A percentile compares a stretch with the other conserved stretches of the same genome.
phyloP scores from a whole-genome alignment of 2,113 vertebrate genomes.

The Verasper variegatus region DNA sequence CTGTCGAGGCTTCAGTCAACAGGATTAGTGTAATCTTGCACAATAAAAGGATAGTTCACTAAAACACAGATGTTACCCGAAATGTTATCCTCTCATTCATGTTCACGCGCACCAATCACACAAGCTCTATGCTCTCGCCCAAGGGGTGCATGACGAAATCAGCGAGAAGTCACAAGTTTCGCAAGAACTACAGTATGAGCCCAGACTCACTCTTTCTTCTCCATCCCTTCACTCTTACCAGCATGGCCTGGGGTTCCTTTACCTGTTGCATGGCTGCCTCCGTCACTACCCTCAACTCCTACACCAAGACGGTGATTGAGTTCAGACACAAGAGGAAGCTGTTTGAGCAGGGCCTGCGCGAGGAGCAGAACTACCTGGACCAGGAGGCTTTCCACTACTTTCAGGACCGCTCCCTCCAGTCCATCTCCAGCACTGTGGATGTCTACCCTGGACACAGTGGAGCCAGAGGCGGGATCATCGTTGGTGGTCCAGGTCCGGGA shows the following conservation, averaged over 20 bases:
- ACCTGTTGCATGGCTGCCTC: conserved; percentile 99
- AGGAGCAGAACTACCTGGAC: conserved; percentile 93
- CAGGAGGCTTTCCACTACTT: conserved; percentile 94
- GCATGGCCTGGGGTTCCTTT: conserved; percentile 98
- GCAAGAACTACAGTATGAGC: too few species aligned
- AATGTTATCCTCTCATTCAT: too few species aligned
- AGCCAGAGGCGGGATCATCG: conserved; percentile 41
- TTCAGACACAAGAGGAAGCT: conserved; percentile 97
- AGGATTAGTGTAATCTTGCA: too few species aligned
- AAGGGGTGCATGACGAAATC: too few species aligned
- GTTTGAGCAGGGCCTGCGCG: conserved; percentile 93
- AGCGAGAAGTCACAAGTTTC: too few species aligned
- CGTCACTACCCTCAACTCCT: conserved; percentile 98
- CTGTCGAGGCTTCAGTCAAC: too few species aligned
- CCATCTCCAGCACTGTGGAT: conserved; percentile 80
- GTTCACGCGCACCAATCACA: too few species aligned
- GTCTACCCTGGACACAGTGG: conserved; percentile 70
- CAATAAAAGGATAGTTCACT: too few species aligned
- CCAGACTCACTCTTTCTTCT: neutral
- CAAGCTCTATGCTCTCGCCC: too few species aligned
- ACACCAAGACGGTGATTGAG: conserved; percentile 98
- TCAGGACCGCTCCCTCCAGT: conserved; percentile 88
- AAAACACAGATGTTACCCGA: too few species aligned
- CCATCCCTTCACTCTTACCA: conserved; percentile 63
- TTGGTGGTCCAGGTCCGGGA: conserved; percentile 30